phyloP scores from a whole-genome alignment of 2,113 vertebrate species.

The Myanophis thanlyinensis region DNA sequence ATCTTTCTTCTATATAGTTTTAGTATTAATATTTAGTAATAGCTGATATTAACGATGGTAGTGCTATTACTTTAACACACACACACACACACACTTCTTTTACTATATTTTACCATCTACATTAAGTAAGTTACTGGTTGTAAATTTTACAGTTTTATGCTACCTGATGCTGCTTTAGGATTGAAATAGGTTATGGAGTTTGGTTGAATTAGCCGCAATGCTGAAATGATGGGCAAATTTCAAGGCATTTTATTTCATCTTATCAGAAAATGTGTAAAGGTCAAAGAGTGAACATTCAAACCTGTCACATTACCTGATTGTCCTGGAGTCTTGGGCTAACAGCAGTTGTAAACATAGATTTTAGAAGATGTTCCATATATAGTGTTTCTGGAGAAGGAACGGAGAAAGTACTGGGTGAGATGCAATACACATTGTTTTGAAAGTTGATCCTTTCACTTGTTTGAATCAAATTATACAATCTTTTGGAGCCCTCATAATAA shows the following conservation, averaged over 20 bases:
- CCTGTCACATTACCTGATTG: not conserved
- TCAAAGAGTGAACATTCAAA: not conserved
- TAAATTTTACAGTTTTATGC: not conserved
- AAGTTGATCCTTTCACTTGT: not conserved
- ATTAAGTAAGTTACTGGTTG: not conserved
- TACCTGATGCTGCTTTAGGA: not conserved
- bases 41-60: not conserved
- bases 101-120: not conserved
- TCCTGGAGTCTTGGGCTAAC: not conserved
- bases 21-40: not conserved
- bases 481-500: not conserved
- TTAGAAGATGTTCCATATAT: not conserved
- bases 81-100: too few species aligned
- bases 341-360: not conserved
- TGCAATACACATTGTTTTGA: slow-evolving; percentile 13
- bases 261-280: not conserved
- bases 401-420: not conserved
- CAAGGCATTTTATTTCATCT: not conserved
- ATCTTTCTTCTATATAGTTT: not conserved
- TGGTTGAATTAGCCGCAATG: not conserved
- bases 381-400: not conserved
- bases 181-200: not conserved
- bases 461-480: not conserved
- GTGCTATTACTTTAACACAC: not conserved
- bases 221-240: not conserved